Percentiles rank a stretch among this genome's conserved stretches.
These are phyloP conservation scores for Watsonalla cultraria DNA, from an alignment of 2,888 invertebrate genomes.

Conservation along the genomic window DNA sequence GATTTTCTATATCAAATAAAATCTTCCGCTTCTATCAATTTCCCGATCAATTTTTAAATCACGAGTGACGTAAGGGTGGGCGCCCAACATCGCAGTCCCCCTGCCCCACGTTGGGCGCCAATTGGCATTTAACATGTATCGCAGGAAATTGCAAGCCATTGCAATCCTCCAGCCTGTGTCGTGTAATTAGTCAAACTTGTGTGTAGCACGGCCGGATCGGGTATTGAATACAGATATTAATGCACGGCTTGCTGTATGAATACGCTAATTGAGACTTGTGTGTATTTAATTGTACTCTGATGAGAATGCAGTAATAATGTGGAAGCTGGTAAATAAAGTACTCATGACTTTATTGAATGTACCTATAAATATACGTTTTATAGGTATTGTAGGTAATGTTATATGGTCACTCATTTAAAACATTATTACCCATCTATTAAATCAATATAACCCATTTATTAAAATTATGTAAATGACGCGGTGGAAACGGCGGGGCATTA, in stretches of 20 bases:
- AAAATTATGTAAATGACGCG: too few relatives aligned
- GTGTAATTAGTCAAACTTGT: slow-evolving; percentile 43
- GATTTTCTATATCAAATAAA: slow-evolving; percentile 3
- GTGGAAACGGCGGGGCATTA: too few relatives aligned
- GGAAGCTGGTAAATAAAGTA: too few relatives aligned
- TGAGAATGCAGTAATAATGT: too few relatives aligned
- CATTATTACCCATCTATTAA: too few relatives aligned
- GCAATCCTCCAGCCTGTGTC: slow-evolving; percentile 27
- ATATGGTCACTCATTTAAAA: too few relatives aligned
- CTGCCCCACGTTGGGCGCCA: slow-evolving; percentile 15
- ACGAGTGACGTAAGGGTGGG: slow-evolving; percentile 26
- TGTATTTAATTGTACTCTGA: too few relatives aligned
- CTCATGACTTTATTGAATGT: too few relatives aligned
- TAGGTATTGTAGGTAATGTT: too few relatives aligned
- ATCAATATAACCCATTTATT: too few relatives aligned
- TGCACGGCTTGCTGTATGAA: not conserved
- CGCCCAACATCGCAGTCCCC: slow-evolving; percentile 8
- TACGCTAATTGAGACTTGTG: not conserved
- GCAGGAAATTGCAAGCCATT: slow-evolving; percentile 53
- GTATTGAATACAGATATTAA: slow-evolving; percentile 1
- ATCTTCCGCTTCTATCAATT: slow-evolving; percentile 13
- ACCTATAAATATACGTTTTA: too few relatives aligned
- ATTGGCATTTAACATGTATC: slow-evolving; percentile 55
- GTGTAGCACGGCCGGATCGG: slow-evolving; percentile 3
- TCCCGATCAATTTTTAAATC: slow-evolving; percentile 26